Evolutionary conservation across 2,113 vertebrate species (phyloP).

Genomic region (Cnemophilus loriae): DNA sequence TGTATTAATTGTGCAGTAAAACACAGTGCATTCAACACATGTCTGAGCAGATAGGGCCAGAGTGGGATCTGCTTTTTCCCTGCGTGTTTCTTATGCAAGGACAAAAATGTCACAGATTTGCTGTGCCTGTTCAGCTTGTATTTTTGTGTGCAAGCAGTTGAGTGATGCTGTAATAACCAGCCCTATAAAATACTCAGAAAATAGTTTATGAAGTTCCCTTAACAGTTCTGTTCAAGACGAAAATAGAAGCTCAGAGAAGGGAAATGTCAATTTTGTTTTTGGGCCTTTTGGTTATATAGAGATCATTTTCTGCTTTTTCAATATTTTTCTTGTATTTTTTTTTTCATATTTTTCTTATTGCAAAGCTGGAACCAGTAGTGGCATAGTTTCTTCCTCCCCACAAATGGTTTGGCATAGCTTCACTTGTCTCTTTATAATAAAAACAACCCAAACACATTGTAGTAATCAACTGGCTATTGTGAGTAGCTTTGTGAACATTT

Average conservation of each 20-base stretch:
- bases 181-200: neutral
- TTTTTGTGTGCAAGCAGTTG: neutral
- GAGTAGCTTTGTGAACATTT: conserved; percentile 34
- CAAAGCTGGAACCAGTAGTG: conserved; percentile 7
- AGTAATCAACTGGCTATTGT: conserved; percentile 41
- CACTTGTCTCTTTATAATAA: conserved; percentile 36
- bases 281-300: neutral
- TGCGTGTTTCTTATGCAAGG: neutral
- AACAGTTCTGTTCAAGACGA: neutral
- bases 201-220: neutral
- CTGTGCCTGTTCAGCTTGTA: neutral
- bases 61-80: neutral
- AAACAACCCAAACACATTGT: conserved; percentile 41
- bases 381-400: conserved; percentile 36
- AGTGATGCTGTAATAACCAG: neutral
- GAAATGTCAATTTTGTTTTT: neutral
- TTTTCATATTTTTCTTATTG: conserved; percentile 11
- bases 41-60: neutral
- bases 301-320: neutral
- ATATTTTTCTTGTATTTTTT: neutral
- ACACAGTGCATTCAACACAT: rapidly evolving
- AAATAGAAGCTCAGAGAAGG: neutral
- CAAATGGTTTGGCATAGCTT: conserved; percentile 16
- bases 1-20: neutral
- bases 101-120: neutral